Percentiles rank a stretch among this genome's conserved stretches.
Conservation (phyloP, 2,797 vertebrate genomes). For the Pampus argenteus region DNA sequence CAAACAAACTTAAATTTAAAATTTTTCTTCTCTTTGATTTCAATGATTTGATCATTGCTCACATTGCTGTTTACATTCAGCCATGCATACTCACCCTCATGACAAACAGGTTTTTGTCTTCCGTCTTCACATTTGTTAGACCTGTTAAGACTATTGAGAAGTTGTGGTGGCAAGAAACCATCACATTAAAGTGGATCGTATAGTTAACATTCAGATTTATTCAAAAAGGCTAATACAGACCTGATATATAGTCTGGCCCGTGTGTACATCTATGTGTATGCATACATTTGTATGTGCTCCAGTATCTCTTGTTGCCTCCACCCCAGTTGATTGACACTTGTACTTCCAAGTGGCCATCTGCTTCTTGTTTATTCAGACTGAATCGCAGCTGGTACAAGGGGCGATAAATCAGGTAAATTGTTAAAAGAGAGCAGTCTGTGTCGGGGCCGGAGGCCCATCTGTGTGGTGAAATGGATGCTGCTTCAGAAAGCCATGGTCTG, state of each 20-base stretch:
- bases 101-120: no score
- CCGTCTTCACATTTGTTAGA: no score
- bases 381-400: constrained; percentile 51
- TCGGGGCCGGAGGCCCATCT: constrained; percentile 39
- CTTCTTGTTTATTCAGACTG: constrained; percentile 58
- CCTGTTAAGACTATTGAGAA: no score
- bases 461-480: constrained; percentile 25
- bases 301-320: constrained; percentile 34
- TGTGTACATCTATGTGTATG: constrained; percentile 34
- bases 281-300: constrained; percentile 60
- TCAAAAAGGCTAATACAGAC: constrained; percentile 3
- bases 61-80: no score
- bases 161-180: no score
- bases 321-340: constrained; percentile 62
- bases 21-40: no score
- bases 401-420: constrained; percentile 61
- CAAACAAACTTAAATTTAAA: no score
- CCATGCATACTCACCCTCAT: no score
- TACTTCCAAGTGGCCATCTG: constrained; percentile 71
- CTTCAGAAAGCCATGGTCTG: constrained; percentile 19
- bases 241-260: not conserved
- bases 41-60: no score
- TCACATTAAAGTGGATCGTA: not conserved
- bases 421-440: constrained; percentile 55
- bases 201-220: not conserved